Conservation (phyloP, 2,797 vertebrate species). For the Myiotriccus ornatus region DNA sequence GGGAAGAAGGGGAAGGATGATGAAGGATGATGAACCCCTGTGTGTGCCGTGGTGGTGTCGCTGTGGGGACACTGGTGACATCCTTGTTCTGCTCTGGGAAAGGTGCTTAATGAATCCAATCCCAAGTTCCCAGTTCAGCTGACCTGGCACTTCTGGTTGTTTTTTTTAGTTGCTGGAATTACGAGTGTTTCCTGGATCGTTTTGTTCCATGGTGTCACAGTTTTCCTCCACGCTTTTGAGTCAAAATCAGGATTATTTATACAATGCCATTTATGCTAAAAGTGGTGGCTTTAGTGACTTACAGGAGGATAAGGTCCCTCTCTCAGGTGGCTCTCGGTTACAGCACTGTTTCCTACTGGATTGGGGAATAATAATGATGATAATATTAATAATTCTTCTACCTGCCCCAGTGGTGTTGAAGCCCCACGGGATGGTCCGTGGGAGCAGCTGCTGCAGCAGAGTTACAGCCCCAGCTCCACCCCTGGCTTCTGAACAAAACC, state of each 20-base stretch:
- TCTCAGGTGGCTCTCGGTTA: neutral
- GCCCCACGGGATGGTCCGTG: neutral
- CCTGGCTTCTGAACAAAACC: neutral
- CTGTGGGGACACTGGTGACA: neutral
- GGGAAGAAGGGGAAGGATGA: neutral
- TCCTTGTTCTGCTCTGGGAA: neutral
- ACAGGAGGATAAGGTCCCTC: neutral
- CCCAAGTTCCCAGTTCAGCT: neutral
- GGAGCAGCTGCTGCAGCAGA: neutral
- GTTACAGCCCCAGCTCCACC: neutral
- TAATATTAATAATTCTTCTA: neutral
- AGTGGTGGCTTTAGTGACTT: neutral
- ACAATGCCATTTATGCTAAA: neutral
- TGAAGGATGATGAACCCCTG: neutral
- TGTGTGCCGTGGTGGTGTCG: neutral
- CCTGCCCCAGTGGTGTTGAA: neutral
- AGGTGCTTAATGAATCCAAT: neutral
- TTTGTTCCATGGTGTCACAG: neutral
- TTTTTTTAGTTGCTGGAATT: neutral
- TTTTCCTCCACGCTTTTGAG: neutral
- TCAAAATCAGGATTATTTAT: neutral
- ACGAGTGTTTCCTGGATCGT: neutral
- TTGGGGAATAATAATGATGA: neutral
- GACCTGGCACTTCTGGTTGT: neutral
- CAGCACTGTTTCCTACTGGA: accelerated